Conservation (phyloP, 2,888 invertebrate genomes). For the Charanyca ferruginea region DNA sequence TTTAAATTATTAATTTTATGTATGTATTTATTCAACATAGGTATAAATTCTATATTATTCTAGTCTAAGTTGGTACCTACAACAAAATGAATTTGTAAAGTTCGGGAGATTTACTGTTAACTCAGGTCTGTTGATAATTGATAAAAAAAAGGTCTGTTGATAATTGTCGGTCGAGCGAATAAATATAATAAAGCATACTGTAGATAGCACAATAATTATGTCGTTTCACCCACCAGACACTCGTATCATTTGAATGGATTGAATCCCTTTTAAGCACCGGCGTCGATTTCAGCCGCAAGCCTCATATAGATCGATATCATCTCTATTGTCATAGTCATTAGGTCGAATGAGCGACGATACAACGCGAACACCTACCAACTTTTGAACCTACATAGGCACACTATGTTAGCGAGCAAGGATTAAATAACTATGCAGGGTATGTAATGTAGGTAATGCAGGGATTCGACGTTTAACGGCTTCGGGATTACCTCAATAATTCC, state of each 20-base stretch:
- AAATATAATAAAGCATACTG: conserved; percentile 72
- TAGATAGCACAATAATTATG: conserved; percentile 76
- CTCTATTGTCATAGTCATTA: conserved; percentile 80
- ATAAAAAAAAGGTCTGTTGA: conserved; percentile 43
- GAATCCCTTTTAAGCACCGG: conserved; percentile 83
- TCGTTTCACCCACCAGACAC: conserved; percentile 78
- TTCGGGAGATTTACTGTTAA: conserved; percentile 32
- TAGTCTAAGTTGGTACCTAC: background rate
- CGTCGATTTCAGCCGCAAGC: conserved; percentile 77
- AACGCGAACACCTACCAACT: conserved; percentile 68
- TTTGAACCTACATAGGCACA: conserved; percentile 72
- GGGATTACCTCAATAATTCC: conserved; percentile 89
- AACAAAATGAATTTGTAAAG: conserved; percentile 41
- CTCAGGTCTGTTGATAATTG: conserved; percentile 58
- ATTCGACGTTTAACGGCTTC: conserved; percentile 89
- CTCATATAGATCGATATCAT: conserved; percentile 76
- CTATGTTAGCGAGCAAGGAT: conserved; percentile 85
- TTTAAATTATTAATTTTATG: too few species aligned
- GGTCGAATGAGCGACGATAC: conserved; percentile 75
- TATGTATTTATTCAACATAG: too few species aligned
- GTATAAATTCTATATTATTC: too few species aligned
- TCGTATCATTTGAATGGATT: conserved; percentile 81
- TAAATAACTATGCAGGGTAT: conserved; percentile 87
- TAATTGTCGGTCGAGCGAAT: conserved; percentile 67
- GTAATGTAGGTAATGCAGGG: conserved; percentile 89